Evolutionary conservation across 2,113 vertebrate genomes (phyloP).

Genomic region (Ophthalmotilapia sp.): DNA sequence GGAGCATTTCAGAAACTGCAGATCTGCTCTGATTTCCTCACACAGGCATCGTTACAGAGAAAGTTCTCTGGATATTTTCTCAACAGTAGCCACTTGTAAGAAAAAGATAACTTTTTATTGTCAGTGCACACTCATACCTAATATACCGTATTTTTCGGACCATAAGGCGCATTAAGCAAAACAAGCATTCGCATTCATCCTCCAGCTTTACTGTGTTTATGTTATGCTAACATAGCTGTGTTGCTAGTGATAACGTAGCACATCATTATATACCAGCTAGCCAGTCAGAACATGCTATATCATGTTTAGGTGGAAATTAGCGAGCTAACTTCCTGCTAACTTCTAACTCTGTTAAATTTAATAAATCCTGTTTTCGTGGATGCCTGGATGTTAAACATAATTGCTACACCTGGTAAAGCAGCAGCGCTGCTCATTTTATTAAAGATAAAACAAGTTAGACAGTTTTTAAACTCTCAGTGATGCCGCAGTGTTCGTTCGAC

Average conservation of each 20-base stretch:
- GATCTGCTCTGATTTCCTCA: background rate
- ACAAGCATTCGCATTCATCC: background rate
- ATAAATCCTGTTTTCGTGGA: background rate
- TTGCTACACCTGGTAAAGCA: background rate
- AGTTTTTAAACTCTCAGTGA: background rate
- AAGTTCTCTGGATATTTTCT: background rate
- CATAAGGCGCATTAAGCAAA: background rate
- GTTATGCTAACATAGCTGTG: background rate
- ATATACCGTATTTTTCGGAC: rapidly evolving
- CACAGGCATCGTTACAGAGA: background rate
- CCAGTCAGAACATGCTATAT: background rate
- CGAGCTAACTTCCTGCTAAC: background rate
- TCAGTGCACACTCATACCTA: background rate
- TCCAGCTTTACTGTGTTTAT: background rate
- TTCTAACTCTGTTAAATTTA: background rate
- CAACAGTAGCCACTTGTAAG: background rate
- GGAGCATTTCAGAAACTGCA: background rate
- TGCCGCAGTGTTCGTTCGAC: background rate
- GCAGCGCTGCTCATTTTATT: background rate
- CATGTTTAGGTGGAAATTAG: background rate
- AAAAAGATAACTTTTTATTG: background rate
- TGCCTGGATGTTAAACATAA: background rate
- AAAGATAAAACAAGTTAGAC: background rate
- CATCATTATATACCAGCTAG: background rate
- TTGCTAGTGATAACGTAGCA: background rate